phyloP scores from a whole-genome alignment of 2,797 vertebrate species.

The Clarias laeviceps region DNA sequence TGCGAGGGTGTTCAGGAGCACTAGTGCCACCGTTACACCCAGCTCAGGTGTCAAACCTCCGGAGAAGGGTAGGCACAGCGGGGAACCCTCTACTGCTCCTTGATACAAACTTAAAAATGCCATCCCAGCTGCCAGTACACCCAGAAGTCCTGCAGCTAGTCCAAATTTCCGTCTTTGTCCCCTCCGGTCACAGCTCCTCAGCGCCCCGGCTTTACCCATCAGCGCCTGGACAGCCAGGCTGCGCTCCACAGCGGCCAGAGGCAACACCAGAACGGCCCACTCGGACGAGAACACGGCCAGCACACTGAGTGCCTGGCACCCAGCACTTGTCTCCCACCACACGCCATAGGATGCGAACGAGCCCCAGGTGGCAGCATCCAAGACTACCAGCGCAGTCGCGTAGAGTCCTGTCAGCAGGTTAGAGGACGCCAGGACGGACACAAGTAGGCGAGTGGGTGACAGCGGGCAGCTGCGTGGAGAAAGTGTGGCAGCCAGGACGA shows the following conservation, averaged over 20 bases:
- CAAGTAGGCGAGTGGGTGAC: slow-evolving; percentile 83
- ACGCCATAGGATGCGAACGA: slow-evolving; percentile 91
- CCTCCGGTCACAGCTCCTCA: slow-evolving; percentile 67
- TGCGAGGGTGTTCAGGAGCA: slow-evolving; percentile 89
- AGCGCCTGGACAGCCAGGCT: slow-evolving; percentile 85
- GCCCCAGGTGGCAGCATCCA: slow-evolving; percentile 93
- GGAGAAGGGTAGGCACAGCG: slow-evolving; percentile 93
- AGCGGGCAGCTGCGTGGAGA: slow-evolving; percentile 69
- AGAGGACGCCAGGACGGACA: slow-evolving; percentile 88
- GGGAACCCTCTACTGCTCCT: slow-evolving; percentile 81
- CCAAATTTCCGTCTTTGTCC: slow-evolving; percentile 75
- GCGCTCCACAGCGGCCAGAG: slow-evolving; percentile 88
- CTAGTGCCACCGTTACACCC: slow-evolving; percentile 88
- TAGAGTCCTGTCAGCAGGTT: slow-evolving; percentile 93
- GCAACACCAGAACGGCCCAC: slow-evolving; percentile 87
- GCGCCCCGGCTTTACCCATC: slow-evolving; percentile 77
- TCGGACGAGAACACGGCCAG: slow-evolving; percentile 93
- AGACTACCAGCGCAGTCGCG: slow-evolving; percentile 84
- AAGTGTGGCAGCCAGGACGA: slow-evolving; percentile 89
- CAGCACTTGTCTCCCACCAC: slow-evolving; percentile 93
- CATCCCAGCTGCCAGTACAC: slow-evolving; percentile 77
- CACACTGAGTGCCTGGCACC: slow-evolving; percentile 86
- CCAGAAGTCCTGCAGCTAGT: slow-evolving; percentile 77
- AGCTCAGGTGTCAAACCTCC: slow-evolving; percentile 84
- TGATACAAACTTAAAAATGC: slow-evolving; percentile 76